These are phyloP conservation scores for Clepsis dumicolana DNA, from an alignment of 2,888 invertebrate species.

Conservation along the genomic window DNA sequence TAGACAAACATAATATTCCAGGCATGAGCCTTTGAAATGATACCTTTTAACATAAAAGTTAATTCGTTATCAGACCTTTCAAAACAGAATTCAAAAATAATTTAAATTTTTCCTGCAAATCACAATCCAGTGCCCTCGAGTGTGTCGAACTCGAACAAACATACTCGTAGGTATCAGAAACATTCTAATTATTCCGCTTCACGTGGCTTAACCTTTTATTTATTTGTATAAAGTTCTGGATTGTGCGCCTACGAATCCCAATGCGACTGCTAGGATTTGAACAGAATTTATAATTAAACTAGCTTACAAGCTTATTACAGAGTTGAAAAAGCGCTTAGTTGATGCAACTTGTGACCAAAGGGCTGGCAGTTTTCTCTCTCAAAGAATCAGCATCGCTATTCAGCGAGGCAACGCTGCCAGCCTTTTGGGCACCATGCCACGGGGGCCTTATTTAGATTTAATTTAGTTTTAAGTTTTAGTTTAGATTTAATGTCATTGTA, in stretches of 20 bases:
- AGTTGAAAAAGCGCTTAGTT: too few relatives aligned
- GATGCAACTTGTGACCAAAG: too few relatives aligned
- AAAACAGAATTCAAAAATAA: background rate
- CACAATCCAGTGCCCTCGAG: conserved; percentile 20
- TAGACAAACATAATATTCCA: too few relatives aligned
- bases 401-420: too few relatives aligned
- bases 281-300: too few relatives aligned
- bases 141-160: conserved; percentile 13
- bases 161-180: conserved; percentile 18
- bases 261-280: background rate
- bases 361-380: too few relatives aligned
- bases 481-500: too few relatives aligned
- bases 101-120: conserved; percentile 9
- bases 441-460: too few relatives aligned
- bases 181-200: conserved; percentile 23
- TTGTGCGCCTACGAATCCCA: background rate
- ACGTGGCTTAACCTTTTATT: conserved; percentile 20
- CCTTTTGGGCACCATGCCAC: too few relatives aligned
- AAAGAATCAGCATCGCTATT: too few relatives aligned
- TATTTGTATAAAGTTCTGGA: conserved; percentile 22
- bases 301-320: too few relatives aligned
- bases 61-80: background rate
- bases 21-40: background rate
- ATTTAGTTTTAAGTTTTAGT: too few relatives aligned
- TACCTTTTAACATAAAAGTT: background rate